These are phyloP conservation scores for Esox lucius DNA, from an alignment of 2,797 vertebrate species.

Conservation along the genomic window DNA sequence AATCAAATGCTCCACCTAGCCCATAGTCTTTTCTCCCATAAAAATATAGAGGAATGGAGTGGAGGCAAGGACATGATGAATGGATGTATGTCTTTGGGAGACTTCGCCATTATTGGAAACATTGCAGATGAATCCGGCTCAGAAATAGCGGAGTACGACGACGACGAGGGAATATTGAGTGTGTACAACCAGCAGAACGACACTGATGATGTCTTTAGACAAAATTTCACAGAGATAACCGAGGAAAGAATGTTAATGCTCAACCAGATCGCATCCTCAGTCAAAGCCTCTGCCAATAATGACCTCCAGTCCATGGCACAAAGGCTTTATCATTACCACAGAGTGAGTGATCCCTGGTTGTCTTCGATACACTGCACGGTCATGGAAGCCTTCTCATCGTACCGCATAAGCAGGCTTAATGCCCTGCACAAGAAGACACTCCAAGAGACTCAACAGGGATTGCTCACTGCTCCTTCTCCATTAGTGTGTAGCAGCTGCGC, in stretches of 20 bases:
- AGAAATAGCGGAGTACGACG: constrained; percentile 2
- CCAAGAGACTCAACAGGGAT: constrained; percentile 18
- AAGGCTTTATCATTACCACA: constrained; percentile 12
- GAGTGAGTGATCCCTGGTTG: constrained; percentile 13
- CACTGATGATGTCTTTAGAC: background rate
- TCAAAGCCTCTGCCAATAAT: constrained; percentile 12
- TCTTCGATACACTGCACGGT: constrained; percentile 41
- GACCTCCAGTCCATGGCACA: constrained; percentile 36
- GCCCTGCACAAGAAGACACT: background rate
- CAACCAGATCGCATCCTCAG: constrained; percentile 34
- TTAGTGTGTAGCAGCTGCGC: constrained; percentile 41
- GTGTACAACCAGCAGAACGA: background rate
- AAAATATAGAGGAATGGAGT: background rate
- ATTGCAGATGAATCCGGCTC: constrained; percentile 10
- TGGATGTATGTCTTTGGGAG: constrained; percentile 4
- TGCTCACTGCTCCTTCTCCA: background rate
- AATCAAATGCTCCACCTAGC: constrained; percentile 50
- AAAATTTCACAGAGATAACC: constrained; percentile 33
- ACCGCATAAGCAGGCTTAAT: constrained; percentile 30
- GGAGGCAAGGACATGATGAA: background rate
- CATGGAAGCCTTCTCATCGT: constrained; percentile 54
- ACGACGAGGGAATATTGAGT: background rate
- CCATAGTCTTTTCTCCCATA: constrained; percentile 9
- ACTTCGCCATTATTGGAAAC: constrained; percentile 25
- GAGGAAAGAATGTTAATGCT: constrained; percentile 51